Evolutionary conservation across 64 coral and sea anemone species (phyloP).

Genomic region (Actinia equina): DNA sequence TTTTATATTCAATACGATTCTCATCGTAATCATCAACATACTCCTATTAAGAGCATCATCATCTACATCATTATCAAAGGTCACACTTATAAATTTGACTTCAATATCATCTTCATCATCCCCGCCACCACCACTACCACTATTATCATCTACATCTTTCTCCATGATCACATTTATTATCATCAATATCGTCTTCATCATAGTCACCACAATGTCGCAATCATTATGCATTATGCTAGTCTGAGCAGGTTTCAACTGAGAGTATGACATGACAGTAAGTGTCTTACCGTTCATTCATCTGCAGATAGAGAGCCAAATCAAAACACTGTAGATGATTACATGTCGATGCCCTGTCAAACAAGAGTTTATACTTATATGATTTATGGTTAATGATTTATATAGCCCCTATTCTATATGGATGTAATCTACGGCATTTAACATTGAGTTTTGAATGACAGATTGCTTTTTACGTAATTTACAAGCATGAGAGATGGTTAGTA

Average conservation of each 20-base stretch:
- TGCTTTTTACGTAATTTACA: no score
- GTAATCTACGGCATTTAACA: no score
- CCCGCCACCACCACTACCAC: background rate
- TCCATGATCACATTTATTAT: background rate
- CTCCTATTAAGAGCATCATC: background rate
- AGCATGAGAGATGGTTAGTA: no score
- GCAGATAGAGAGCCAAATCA: constrained; percentile 93
- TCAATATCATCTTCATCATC: no score
- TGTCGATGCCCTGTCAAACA: constrained; percentile 64
- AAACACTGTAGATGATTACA: constrained; percentile 97
- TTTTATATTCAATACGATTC: no score
- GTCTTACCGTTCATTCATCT: constrained; percentile 96
- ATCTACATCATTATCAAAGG: no score
- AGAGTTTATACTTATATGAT: background rate
- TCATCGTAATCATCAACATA: background rate
- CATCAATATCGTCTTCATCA: background rate
- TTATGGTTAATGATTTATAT: no score
- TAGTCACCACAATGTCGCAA: no score
- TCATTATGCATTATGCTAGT: background rate
- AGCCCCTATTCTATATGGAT: no score
- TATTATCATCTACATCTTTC: background rate
- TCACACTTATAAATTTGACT: no score
- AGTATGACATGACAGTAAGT: background rate
- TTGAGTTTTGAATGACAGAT: no score
- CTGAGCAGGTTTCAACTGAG: background rate